phyloP scores from a whole-genome alignment of 2,797 vertebrate genomes.

The Zenarchopterus dispar region DNA sequence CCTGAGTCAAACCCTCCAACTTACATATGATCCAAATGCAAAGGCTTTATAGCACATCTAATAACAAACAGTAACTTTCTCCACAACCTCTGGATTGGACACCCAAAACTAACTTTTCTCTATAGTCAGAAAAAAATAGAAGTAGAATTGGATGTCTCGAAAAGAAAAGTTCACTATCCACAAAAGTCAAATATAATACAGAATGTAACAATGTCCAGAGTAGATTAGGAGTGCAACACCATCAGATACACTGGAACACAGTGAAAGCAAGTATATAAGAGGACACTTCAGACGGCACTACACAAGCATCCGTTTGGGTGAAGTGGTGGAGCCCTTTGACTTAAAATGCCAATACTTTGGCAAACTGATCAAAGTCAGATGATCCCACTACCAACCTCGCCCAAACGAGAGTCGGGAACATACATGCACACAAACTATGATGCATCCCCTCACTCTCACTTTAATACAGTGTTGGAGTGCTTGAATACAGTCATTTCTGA shows the following conservation, averaged over 20 bases:
- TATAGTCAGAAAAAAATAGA: constrained; percentile 73
- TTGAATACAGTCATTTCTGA: constrained; percentile 67
- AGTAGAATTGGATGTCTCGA: constrained; percentile 62
- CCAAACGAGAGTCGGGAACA: constrained; percentile 36
- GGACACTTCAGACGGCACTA: constrained; percentile 58
- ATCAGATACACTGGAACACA: constrained; percentile 60
- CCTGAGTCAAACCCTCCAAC: constrained; percentile 39
- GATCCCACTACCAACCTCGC: constrained; percentile 12
- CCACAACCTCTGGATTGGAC: constrained; percentile 50
- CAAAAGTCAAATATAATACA: constrained; percentile 73
- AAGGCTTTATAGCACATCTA: constrained; percentile 52
- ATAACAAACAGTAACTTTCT: constrained; percentile 62
- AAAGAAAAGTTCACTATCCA: constrained; percentile 51
- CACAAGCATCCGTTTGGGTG: constrained; percentile 37
- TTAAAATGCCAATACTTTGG: constrained; percentile 50
- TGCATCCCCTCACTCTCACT: constrained; percentile 38
- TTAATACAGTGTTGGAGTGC: constrained; percentile 40
- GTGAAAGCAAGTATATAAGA: constrained; percentile 57
- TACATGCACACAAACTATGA: constrained; percentile 44
- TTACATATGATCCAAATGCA: constrained; percentile 38
- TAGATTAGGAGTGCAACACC: constrained; percentile 70
- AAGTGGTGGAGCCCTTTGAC: constrained; percentile 44
- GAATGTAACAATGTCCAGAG: constrained; percentile 75
- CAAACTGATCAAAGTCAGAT: constrained; percentile 22
- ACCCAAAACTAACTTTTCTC: constrained; percentile 70